These are phyloP conservation scores for Melinopterus prodromus DNA, from an alignment of 2,888 invertebrate genomes.

Conservation along the genomic window DNA sequence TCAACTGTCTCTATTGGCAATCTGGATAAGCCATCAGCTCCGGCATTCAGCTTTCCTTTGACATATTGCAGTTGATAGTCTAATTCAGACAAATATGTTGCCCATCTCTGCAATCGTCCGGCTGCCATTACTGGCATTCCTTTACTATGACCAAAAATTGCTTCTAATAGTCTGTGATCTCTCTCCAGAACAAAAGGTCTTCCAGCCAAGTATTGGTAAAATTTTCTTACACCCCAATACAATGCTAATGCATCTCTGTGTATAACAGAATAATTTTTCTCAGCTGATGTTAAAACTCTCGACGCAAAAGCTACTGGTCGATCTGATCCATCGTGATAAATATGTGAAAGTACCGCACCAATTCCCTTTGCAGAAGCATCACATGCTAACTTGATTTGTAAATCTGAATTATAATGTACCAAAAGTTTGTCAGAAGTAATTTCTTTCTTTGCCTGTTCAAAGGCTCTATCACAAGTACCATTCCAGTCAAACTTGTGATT, in stretches of 20 bases:
- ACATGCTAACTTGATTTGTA: slow-evolving; percentile 6
- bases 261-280: background rate
- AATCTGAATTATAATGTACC: background rate
- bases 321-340: background rate
- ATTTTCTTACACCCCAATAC: too few relatives aligned
- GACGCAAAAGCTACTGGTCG: slow-evolving; percentile 1
- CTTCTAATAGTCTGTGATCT: slow-evolving; percentile 38
- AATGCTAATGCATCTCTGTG: slow-evolving; percentile 5
- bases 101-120: slow-evolving; percentile 52
- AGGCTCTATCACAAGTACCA: background rate
- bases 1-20: too few relatives aligned
- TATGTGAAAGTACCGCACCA: background rate
- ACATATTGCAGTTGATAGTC: slow-evolving; percentile 35
- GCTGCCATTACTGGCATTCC: too few relatives aligned
- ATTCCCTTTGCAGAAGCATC: slow-evolving; percentile 10
- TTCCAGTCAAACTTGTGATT: background rate
- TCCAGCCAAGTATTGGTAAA: slow-evolving; percentile 19
- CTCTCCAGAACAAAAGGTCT: background rate
- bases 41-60: slow-evolving; percentile 31
- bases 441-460: too few relatives aligned
- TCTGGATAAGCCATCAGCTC: too few relatives aligned
- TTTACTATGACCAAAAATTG: slow-evolving; percentile 48
- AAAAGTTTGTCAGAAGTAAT: background rate
- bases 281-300: slow-evolving; percentile 1
- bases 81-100: slow-evolving; percentile 39